Percentiles rank a stretch among this genome's conserved stretches.
These are phyloP conservation scores for Pteropus rufus DNA, from an alignment of 2,797 vertebrate genomes.

Conservation along the genomic window DNA sequence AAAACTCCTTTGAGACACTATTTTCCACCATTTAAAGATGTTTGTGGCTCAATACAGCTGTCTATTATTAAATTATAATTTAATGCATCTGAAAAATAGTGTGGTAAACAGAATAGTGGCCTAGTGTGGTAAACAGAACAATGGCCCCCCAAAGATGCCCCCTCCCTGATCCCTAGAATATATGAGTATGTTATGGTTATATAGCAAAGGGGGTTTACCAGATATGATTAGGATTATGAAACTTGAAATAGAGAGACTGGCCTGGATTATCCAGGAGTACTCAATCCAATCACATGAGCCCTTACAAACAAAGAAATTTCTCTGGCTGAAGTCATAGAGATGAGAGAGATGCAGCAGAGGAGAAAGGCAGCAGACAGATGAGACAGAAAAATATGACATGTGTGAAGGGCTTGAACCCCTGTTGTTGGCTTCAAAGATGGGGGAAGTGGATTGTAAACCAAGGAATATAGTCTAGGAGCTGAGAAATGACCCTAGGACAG, in stretches of 20 bases:
- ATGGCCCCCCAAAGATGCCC: not conserved
- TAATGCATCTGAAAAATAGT: not conserved
- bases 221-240: not conserved
- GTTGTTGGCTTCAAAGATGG: not conserved
- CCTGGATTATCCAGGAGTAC: not conserved
- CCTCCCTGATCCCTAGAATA: not conserved
- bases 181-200: not conserved
- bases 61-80: not conserved
- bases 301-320: not conserved
- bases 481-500: not conserved
- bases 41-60: not conserved
- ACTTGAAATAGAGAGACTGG: not conserved
- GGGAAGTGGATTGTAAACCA: not conserved
- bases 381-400: not conserved
- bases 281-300: not conserved
- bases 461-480: not conserved
- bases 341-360: not conserved
- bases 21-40: not conserved
- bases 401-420: not conserved
- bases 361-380: not conserved
- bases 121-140: not conserved
- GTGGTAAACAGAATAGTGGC: not conserved
- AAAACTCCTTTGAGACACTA: not conserved
- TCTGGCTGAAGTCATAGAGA: not conserved
- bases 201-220: not conserved